Evolutionary conservation across 2,797 vertebrate species (phyloP), one percentile per base, ranked within the genome.

Genomic region (Labroides dimidiatus): DNA sequence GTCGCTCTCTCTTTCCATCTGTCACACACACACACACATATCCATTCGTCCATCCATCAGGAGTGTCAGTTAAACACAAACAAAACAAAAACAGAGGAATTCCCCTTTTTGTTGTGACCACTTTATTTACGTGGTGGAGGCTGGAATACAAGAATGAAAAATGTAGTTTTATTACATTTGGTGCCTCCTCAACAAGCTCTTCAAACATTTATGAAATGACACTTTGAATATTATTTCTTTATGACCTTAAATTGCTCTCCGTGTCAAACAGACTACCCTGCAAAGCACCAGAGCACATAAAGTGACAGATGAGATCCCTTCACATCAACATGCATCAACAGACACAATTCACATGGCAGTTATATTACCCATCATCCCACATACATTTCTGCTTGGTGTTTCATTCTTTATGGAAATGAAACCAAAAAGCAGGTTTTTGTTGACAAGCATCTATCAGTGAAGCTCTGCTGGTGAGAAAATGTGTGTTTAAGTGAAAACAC

Each of bases 81-180:
- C 55, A 44, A 60, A 53, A 88, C 79, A 89, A 86, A 84, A 87
- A 78, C 53, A 76, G 45, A 83, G 77, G 78, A 86, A 88, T 87
- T 66, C 61, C 60, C 64, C 69, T 84, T 83, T 81, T 82, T 72
- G 80, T 82, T 53, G 68, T 64, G 66, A 72, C 56, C 74, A 65
- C 81, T 93, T 92, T 93, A 92, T 92, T 92, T 87, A 89, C 87
- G 55, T 1, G 19, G 30, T 13, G 50, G 76, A 63, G 63, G 78
- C 47, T 37, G 36, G 23, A 58, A 64, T 41, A 86, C 77, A 73
- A 72, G 73, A 66, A 74, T 69, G 81, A 86, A 36, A 78, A 71
- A 85, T 57, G 73, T 53, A 0, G 13, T 49, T 54, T 2, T 4
- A 48, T 70, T 77, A 85, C 72, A 74, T 66, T 62, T 69, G 68